Evolutionary conservation across 2,797 vertebrate species (phyloP).

Genomic region (Avahi laniger): DNA sequence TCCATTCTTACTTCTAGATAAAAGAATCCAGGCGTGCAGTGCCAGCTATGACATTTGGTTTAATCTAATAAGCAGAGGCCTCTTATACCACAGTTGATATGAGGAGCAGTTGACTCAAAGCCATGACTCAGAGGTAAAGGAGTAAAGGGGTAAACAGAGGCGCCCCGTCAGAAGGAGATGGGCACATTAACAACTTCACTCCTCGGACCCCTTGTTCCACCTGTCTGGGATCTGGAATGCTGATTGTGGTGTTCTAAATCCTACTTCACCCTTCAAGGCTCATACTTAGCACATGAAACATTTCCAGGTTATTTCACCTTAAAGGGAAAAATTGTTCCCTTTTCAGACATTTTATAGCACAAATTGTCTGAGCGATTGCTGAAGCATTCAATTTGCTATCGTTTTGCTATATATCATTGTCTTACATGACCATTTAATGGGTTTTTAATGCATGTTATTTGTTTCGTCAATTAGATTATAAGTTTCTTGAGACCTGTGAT

Average conservation of each 20-base stretch:
- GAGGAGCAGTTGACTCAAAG: background rate
- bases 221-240: background rate
- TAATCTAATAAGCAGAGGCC: background rate
- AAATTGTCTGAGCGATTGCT: background rate
- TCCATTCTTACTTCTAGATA: background rate
- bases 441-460: conserved; percentile 15
- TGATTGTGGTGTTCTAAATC: background rate
- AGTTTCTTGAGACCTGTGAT: conserved; percentile 2
- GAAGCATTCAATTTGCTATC: background rate
- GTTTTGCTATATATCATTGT: background rate
- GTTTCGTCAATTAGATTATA: conserved; percentile 12
- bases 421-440: conserved; percentile 2
- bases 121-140: background rate
- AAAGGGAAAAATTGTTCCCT: background rate
- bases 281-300: background rate
- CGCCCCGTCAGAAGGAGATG: fast-evolving
- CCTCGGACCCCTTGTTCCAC: background rate
- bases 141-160: background rate
- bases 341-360: background rate
- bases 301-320: background rate
- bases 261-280: background rate
- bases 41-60: background rate
- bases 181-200: background rate
- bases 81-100: background rate
- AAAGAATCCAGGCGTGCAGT: background rate